These are phyloP conservation scores for Melanotaenia parkinsoni DNA, from an alignment of 2,797 vertebrate genomes.

Conservation along the genomic window DNA sequence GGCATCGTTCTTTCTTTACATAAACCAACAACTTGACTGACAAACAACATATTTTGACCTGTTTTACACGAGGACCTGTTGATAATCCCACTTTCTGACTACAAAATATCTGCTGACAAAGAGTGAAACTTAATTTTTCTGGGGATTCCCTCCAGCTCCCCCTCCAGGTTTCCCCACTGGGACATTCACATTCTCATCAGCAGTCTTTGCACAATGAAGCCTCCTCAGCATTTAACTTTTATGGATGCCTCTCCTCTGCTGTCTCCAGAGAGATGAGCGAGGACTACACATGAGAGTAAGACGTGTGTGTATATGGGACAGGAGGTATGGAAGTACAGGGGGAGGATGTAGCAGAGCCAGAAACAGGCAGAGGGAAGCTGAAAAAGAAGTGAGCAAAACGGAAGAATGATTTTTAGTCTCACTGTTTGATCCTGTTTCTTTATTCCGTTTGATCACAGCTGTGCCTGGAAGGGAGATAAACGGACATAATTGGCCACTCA, in stretches of 20 bases:
- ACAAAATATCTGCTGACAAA: conserved; percentile 9
- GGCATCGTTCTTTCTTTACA: neutral
- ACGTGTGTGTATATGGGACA: conserved; percentile 25
- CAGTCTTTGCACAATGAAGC: conserved; percentile 41
- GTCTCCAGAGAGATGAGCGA: conserved; percentile 56
- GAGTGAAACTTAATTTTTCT: conserved; percentile 13
- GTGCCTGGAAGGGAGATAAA: conserved; percentile 81
- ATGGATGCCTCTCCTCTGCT: conserved; percentile 52
- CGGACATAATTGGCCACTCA: conserved; percentile 83
- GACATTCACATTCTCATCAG: conserved; percentile 38
- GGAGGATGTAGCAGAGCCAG: conserved; percentile 57
- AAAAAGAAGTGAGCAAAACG: conserved; percentile 58
- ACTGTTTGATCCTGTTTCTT: conserved; percentile 79
- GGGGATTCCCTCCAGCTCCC: conserved; percentile 11
- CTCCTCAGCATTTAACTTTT: conserved; percentile 69
- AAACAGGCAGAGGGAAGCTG: conserved; percentile 58
- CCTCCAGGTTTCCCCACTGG: conserved; percentile 13
- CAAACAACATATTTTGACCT: neutral
- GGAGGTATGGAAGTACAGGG: conserved; percentile 48
- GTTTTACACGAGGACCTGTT: conserved; percentile 6
- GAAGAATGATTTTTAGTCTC: conserved; percentile 70
- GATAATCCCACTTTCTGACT: neutral
- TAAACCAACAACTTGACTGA: neutral
- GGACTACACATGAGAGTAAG: conserved; percentile 36
- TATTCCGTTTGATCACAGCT: conserved; percentile 81